phyloP scores from a whole-genome alignment of 2,797 vertebrate species.

The Chiloscyllium punctatum region DNA sequence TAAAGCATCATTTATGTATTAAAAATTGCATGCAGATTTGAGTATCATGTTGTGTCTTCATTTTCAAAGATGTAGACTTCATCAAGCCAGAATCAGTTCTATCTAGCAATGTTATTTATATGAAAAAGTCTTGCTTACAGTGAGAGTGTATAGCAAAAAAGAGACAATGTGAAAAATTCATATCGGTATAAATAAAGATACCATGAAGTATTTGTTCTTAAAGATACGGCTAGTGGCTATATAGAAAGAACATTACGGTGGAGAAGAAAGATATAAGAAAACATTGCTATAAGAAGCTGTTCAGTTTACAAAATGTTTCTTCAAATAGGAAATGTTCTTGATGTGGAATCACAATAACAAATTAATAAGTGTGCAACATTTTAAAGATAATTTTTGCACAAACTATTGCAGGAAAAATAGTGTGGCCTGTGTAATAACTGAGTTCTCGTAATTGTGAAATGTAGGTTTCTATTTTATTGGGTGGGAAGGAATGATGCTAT shows the following conservation, averaged over 20 bases:
- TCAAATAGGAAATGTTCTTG: neutral
- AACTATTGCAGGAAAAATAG: neutral
- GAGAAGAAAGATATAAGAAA: neutral
- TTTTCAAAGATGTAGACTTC: conserved; percentile 27
- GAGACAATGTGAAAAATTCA: neutral
- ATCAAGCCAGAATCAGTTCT: conserved; percentile 24
- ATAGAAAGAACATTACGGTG: neutral
- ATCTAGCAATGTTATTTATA: neutral
- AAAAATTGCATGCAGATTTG: neutral
- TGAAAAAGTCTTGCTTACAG: conserved; percentile 1
- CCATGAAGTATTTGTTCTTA: conserved; percentile 15
- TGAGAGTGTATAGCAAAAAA: neutral
- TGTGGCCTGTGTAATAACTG: neutral
- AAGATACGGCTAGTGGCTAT: neutral
- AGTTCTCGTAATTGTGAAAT: neutral
- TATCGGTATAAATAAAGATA: neutral
- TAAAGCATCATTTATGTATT: neutral
- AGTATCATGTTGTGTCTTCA: conserved; percentile 27
- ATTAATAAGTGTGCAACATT: neutral
- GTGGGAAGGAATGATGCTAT: neutral
- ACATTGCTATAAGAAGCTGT: neutral
- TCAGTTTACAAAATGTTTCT: conserved; percentile 10
- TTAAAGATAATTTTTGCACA: neutral
- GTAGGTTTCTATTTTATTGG: neutral
- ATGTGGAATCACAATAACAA: neutral